Evolutionary conservation across 2,113 vertebrate species (phyloP).

Genomic region (Benthochromis sp.): DNA sequence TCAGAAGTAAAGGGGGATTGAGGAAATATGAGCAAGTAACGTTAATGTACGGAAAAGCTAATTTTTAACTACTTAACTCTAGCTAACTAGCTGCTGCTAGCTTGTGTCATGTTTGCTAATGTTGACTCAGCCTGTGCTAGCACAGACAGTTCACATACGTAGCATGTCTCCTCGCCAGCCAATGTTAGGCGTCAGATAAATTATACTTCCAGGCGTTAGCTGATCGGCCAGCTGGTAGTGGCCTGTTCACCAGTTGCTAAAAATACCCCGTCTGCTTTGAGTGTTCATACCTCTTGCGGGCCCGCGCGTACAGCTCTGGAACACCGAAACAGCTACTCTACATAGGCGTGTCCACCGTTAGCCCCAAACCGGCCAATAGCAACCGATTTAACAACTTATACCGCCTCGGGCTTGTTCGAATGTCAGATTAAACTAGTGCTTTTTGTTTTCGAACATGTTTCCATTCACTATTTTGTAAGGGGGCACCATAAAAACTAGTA

Average conservation of each 20-base stretch:
- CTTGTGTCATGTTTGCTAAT: constrained; percentile 26
- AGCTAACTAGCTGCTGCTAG: constrained; percentile 34
- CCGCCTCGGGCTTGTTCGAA: neutral
- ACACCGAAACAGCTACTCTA: constrained; percentile 8
- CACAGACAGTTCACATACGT: neutral
- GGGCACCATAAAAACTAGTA: neutral
- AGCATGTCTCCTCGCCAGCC: neutral
- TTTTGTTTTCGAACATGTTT: neutral
- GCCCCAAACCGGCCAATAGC: neutral
- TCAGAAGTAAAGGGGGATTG: too few species aligned
- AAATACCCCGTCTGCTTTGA: constrained; percentile 55
- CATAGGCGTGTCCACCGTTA: constrained; percentile 66
- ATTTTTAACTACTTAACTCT: neutral
- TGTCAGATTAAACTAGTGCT: neutral
- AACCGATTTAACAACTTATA: neutral
- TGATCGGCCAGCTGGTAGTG: neutral
- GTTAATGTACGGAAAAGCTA: neutral
- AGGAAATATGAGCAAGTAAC: rapidly evolving
- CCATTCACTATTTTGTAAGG: constrained; percentile 12
- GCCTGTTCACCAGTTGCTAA: constrained; percentile 49
- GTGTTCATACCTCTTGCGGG: constrained; percentile 26
- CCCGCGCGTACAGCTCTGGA: constrained; percentile 25
- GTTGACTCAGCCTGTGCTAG: neutral
- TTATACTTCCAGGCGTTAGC: neutral
- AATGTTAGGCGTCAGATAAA: neutral